Conservation (phyloP, 2,888 invertebrate genomes). For the Thereva nobilitata region DNA sequence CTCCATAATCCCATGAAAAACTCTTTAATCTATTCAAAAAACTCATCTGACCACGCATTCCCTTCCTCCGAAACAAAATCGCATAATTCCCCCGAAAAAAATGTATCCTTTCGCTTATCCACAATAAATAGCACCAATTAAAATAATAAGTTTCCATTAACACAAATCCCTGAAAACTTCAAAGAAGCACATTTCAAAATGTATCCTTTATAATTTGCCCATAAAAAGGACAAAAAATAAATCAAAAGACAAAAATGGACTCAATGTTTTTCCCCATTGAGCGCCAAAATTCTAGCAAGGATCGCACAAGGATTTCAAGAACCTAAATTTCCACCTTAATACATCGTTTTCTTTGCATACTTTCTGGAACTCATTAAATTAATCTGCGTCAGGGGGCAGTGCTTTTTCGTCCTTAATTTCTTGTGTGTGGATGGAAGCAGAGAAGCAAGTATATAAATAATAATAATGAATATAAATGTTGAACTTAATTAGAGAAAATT, state of each 20-base stretch:
- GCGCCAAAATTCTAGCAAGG: background rate
- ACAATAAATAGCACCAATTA: too few species aligned
- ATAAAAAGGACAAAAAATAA: slow-evolving; percentile 9
- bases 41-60: too few species aligned
- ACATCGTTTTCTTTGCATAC: slow-evolving; percentile 19
- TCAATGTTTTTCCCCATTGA: background rate
- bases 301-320: slow-evolving; percentile 9
- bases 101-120: too few species aligned
- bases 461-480: slow-evolving; percentile 2
- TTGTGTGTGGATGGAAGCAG: background rate
- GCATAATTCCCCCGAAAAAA: too few species aligned
- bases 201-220: too few species aligned
- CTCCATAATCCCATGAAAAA: too few species aligned
- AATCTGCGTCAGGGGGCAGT: slow-evolving; percentile 42
- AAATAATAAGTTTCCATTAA: too few species aligned
- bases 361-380: slow-evolving; percentile 41
- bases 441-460: background rate
- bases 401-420: too few species aligned
- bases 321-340: slow-evolving; percentile 29
- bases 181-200: too few species aligned
- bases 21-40: too few species aligned
- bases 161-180: too few species aligned
- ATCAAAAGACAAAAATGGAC: slow-evolving; percentile 11
- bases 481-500: slow-evolving; percentile 29
- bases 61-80: too few species aligned